These are phyloP conservation scores for Lindbergichthys nudifrons DNA, from an alignment of 2,797 vertebrate species.

Conservation along the genomic window DNA sequence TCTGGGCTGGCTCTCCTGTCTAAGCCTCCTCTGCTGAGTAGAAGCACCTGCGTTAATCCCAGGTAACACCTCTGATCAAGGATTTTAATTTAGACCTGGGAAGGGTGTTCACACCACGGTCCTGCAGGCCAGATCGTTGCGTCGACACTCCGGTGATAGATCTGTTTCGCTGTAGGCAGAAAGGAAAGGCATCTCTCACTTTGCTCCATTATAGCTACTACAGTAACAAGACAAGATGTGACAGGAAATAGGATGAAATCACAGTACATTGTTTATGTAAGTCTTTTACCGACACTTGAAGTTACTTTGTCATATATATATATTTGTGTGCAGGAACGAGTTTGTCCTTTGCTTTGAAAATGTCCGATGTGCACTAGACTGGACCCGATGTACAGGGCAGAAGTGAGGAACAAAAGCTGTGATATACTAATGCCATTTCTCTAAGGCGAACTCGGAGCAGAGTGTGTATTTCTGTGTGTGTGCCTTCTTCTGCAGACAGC, in stretches of 20 bases:
- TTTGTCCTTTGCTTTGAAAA: not conserved
- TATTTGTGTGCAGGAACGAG: not conserved
- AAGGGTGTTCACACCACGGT: conserved; percentile 64
- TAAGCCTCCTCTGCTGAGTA: conserved; percentile 52
- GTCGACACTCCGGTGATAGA: conserved; percentile 77
- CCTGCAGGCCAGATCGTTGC: conserved; percentile 74
- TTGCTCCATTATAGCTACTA: conserved; percentile 34
- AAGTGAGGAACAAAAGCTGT: conserved; percentile 27
- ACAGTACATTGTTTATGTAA: conserved; percentile 4
- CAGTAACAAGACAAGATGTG: conserved; percentile 30
- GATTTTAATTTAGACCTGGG: conserved; percentile 77
- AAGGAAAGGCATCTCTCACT: conserved; percentile 52
- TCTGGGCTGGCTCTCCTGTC: conserved; percentile 46
- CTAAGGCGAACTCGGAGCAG: conserved; percentile 9
- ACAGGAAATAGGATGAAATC: conserved; percentile 51
- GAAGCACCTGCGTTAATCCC: conserved; percentile 78
- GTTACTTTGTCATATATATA: not conserved
- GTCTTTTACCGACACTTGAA: not conserved
- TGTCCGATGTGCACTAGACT: not conserved
- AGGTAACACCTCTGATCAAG: conserved; percentile 79
- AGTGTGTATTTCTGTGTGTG: conserved; percentile 31
- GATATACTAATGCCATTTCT: conserved; percentile 29
- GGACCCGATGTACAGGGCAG: conserved; percentile 7
- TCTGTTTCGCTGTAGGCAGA: conserved; percentile 61
- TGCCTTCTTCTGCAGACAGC: conserved; percentile 28